Base-by-base conservation (phyloP, 2,888 invertebrate species). In the Cosmorhoe ocellata region DNA sequence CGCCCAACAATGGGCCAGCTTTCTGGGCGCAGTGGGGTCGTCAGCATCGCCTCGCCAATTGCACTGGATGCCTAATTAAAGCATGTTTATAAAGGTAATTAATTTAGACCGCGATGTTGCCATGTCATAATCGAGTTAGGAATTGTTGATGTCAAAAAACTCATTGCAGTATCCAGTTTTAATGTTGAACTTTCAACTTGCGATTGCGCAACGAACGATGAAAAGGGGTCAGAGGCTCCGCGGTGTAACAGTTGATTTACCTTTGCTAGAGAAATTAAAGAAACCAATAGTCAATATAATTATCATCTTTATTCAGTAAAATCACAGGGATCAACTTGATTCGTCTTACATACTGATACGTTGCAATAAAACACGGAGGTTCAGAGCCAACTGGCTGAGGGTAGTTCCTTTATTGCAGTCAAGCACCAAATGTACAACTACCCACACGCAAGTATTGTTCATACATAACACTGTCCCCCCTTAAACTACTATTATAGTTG, bases 71-170 rank as follows among this genome's bases (percentile, higher is more conserved):
- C 69, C 71, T 80, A 81, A 86, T 85, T 84, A 84, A 71, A 71
- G 62, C 78, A 71, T 81, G 81, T 83, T 84, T 84, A 81, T 79
- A 78, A 79, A 72, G 67, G 66, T 79, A 81, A 86, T 86, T 86
- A 86, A 85, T 84, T 83, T 82, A 71, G 55, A 71, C 67, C 56
- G 26, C 10, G 30, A 26, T 56, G 65, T 62, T 62, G 61, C 56
- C 50, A 51, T 60, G 51, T 67, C 66, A 67, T 64, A 60, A 64
- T 64, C 61, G 58, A 61, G 46, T 48, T 52, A 47, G 43, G 34
- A 48, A 42, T 41, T 46, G 51, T 37, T 33, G 42, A 40, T 56
- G 59, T 59, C 59, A 59, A 59, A 58, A 51, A 61, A 47, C 61
- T 53, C 61, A 59, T 59, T 59, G 55, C 59, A 27, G 18, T 34